phyloP scores from a whole-genome alignment of 1,140 invertebrate species.

The Sitophilus oryzae region DNA sequence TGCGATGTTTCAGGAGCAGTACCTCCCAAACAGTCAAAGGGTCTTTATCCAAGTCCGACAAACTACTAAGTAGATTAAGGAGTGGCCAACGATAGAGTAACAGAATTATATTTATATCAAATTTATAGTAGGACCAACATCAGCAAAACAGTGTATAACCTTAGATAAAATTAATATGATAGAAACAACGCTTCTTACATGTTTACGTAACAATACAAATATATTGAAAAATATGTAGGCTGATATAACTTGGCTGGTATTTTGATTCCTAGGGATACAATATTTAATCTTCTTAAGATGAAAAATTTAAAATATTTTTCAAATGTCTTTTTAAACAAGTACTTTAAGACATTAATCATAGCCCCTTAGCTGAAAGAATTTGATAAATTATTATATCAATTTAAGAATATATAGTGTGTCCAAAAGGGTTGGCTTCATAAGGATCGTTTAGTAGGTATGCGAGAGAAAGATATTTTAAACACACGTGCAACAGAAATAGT shows the following conservation, averaged over 20 bases:
- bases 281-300: constrained; percentile 15
- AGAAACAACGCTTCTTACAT: constrained; percentile 33
- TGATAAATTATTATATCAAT: background rate
- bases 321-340: constrained; percentile 43
- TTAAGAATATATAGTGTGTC: too few species aligned
- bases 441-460: too few species aligned
- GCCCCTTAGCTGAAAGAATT: too few species aligned
- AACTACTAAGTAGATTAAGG: constrained; percentile 23
- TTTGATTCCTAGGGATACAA: constrained; percentile 36
- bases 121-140: constrained; percentile 35
- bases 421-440: too few species aligned
- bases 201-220: too few species aligned
- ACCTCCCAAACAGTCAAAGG: constrained; percentile 1
- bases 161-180: constrained; percentile 28
- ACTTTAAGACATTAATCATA: constrained; percentile 19
- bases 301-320: constrained; percentile 33
- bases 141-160: constrained; percentile 29
- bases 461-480: too few species aligned
- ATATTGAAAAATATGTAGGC: constrained; percentile 16
- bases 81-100: constrained; percentile 24
- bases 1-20: background rate
- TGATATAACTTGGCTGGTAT: constrained; percentile 34
- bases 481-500: too few species aligned
- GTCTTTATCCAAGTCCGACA: constrained; percentile 19
- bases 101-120: constrained; percentile 21